These are phyloP conservation scores for Ametastegia equiseti DNA, from an alignment of 2,888 invertebrate genomes.

Conservation along the genomic window DNA sequence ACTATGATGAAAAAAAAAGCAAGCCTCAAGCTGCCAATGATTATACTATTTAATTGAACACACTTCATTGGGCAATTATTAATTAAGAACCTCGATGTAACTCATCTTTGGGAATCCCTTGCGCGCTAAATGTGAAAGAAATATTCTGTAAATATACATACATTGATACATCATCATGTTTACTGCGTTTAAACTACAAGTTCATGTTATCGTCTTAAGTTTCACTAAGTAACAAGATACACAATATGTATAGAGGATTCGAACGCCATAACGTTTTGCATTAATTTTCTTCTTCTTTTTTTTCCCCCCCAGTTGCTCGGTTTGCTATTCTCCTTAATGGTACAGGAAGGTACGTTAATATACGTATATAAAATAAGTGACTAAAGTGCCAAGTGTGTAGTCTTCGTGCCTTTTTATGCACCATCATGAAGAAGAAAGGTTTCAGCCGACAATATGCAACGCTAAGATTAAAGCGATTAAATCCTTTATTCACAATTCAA, in stretches of 20 bases:
- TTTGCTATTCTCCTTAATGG: background rate
- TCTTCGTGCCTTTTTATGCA: background rate
- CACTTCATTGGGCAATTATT: constrained; percentile 2
- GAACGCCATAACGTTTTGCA: background rate
- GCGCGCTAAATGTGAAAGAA: constrained; percentile 31
- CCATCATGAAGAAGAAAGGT: constrained; percentile 7
- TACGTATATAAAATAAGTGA: constrained; percentile 35
- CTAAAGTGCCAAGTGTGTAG: constrained; percentile 24
- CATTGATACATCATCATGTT: constrained; percentile 1
- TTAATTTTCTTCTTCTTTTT: background rate
- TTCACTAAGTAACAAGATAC: constrained; percentile 16
- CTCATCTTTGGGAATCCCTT: background rate
- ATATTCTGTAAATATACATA: constrained; percentile 10
- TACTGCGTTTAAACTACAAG: background rate
- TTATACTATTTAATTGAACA: constrained; percentile 1
- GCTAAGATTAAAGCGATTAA: background rate
- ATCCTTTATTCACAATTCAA: constrained; percentile 18
- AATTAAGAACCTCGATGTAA: constrained; percentile 5
- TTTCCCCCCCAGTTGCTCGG: background rate
- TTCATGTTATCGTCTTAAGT: background rate
- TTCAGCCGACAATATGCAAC: background rate
- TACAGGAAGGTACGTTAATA: constrained; percentile 24
- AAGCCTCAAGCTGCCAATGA: background rate
- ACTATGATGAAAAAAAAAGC: constrained; percentile 2
- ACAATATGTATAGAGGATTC: constrained; percentile 12